These are phyloP conservation scores for Delia radicum DNA, from an alignment of 1,140 invertebrate genomes.

Conservation along the genomic window DNA sequence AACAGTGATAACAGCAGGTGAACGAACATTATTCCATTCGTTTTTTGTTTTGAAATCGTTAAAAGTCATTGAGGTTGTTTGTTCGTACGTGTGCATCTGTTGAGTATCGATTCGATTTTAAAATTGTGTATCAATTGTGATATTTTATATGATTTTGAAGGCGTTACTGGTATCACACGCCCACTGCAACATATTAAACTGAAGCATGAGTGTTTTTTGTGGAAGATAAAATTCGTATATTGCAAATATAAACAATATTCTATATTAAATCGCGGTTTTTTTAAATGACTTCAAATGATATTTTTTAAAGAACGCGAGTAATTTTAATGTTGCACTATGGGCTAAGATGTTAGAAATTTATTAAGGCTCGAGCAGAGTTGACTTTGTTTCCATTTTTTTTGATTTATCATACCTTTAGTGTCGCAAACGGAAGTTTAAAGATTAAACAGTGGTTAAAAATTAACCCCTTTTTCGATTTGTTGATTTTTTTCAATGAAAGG, in stretches of 20 bases:
- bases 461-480: too few species aligned
- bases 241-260: constrained; percentile 5
- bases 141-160: constrained; percentile 27
- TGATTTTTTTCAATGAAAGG: too few species aligned
- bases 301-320: not conserved
- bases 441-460: too few species aligned
- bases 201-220: constrained; percentile 40
- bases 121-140: not conserved
- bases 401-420: too few species aligned
- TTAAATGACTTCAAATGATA: not conserved
- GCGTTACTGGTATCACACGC: constrained; percentile 37
- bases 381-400: too few species aligned
- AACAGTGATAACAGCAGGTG: not conserved
- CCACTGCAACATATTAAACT: constrained; percentile 34
- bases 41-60: not conserved
- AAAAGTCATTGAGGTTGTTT: not conserved
- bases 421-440: too few species aligned
- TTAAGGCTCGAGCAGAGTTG: too few species aligned
- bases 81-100: not conserved
- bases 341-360: too few species aligned
- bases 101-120: not conserved
- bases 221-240: constrained; percentile 44
- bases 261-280: not conserved
- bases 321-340: not conserved
- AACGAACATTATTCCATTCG: not conserved